phyloP scores from a whole-genome alignment of 2,888 invertebrate genomes.

The Drosophila paracracens region DNA sequence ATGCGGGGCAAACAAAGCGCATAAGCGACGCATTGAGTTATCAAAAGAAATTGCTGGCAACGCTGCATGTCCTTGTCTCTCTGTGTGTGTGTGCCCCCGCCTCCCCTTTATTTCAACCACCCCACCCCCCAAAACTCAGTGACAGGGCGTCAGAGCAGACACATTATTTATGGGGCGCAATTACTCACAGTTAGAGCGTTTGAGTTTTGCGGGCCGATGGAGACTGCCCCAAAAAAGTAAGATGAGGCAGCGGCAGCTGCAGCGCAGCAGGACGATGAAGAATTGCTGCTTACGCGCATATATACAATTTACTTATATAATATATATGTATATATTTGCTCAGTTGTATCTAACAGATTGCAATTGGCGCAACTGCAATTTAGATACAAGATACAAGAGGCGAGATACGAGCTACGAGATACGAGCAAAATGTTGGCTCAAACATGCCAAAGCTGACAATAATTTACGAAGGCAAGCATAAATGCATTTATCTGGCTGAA shows the following conservation, averaged over 20 bases:
- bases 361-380: conserved; percentile 17
- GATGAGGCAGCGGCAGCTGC: neutral
- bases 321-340: conserved; percentile 40
- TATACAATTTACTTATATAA: conserved; percentile 6
- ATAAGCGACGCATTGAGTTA: conserved; percentile 70
- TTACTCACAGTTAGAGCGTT: conserved; percentile 46
- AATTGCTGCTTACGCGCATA: conserved; percentile 12
- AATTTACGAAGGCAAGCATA: conserved; percentile 55
- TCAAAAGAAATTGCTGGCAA: conserved; percentile 66
- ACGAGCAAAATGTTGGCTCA: conserved; percentile 25
- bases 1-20: conserved; percentile 69
- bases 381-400: conserved; percentile 17
- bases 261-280: conserved; percentile 1
- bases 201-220: neutral
- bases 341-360: conserved; percentile 19
- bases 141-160: conserved; percentile 64
- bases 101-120: neutral
- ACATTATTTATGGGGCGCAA: conserved; percentile 68
- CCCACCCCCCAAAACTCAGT: neutral
- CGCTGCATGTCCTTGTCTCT: conserved; percentile 33
- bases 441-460: conserved; percentile 53
- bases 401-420: conserved; percentile 16
- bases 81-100: neutral
- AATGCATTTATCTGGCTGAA: conserved; percentile 57
- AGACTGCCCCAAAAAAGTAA: neutral